phyloP scores from a whole-genome alignment of 2,797 vertebrate species.

The Ambastaia sidthimunki region DNA sequence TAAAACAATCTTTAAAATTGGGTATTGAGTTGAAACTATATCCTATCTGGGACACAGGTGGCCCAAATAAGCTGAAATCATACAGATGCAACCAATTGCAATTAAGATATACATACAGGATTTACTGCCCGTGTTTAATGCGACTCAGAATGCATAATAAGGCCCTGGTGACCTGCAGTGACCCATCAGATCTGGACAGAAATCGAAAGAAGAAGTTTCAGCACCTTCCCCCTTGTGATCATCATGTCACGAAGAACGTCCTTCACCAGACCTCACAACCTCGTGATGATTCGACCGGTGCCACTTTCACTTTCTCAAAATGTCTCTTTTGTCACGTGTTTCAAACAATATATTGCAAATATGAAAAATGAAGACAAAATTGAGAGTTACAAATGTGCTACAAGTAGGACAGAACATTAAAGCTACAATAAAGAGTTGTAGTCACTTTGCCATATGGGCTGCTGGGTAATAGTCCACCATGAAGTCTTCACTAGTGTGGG shows the following conservation, averaged over 20 bases:
- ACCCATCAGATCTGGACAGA: conserved; percentile 14
- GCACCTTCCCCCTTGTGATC: conserved; percentile 14
- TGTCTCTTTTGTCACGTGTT: neutral
- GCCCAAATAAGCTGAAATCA: neutral
- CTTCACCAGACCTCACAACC: conserved; percentile 2
- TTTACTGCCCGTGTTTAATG: neutral
- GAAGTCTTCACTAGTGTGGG: neutral
- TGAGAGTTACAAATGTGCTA: neutral
- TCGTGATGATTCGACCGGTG: conserved; percentile 10
- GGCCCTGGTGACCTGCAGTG: neutral
- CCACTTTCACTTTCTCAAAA: neutral
- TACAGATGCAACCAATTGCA: neutral
- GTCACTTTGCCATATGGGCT: neutral
- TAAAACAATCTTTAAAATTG: conserved; percentile 6
- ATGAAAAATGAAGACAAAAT: neutral
- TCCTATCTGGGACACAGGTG: neutral
- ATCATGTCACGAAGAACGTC: conserved; percentile 13
- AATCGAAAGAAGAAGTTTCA: conserved; percentile 45
- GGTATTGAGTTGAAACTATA: too few species aligned
- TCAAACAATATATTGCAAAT: neutral
- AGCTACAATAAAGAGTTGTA: neutral
- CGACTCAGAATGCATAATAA: neutral
- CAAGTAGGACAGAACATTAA: neutral
- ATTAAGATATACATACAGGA: neutral
- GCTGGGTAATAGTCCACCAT: neutral